Base-by-base conservation (phyloP, 2,888 invertebrate species). In the Lamellibrachia satsuma region DNA sequence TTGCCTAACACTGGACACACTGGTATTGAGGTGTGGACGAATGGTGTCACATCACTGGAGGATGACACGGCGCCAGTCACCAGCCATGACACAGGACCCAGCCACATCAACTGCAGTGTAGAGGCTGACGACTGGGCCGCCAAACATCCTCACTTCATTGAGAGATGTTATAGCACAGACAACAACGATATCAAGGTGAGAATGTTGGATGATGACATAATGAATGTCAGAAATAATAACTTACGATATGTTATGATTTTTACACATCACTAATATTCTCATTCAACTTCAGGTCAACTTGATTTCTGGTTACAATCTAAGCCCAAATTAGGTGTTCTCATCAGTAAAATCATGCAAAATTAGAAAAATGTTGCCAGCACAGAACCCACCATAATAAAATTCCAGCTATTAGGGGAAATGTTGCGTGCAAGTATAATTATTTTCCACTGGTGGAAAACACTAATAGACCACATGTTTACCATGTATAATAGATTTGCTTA, bases 11-110 rank as follows among this genome's bases (percentile, higher is more conserved):
- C n/a, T 15, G 75, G 6, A 22, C 75, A 15, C 22, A 75, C 75
- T 75, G 75, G 75, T 75, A n/a, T 75, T n/a, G 75, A 75, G 75
- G n/a, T 75, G 75, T 75, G 75, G 75, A 75, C 7, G 75, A 75
- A 75, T 75, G 75, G 75, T 75, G 75, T 22, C 75, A 22, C 22
- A n/a, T 75, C 75, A 6, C 75, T 4, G n/a, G 75, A 75, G 3
- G 22, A 75, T 75, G 75, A 75, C 2, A 15, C 75, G 75, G 75
- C 22, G n/a, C 75, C 75, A 75, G 75, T 75, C 3, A n/a, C 15
- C 22, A 75, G 75, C 22, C 3, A n/a, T 75, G 75, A 75, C 75
- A 75, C 6, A 6, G n/a, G n/a, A 75, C 22, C 15, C 22, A 75
- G 75, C 75, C 6, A 4, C n/a, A 4, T 75, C 6, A 6, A 75